phyloP scores from a whole-genome alignment of 2,113 vertebrate species.

The Tragelaphus imberbis region DNA sequence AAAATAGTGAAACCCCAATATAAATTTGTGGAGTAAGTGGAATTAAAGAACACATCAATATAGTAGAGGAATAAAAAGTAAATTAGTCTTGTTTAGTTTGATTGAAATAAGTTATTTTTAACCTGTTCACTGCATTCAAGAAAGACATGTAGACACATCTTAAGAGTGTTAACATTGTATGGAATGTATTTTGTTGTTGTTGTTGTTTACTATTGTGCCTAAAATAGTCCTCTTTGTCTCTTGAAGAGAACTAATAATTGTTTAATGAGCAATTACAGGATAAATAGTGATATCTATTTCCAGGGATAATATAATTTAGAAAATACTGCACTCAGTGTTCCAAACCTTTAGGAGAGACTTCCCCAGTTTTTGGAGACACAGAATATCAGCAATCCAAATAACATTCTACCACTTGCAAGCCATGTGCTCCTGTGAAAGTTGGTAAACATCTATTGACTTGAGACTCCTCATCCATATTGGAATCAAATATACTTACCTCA shows the following conservation, averaged over 20 bases:
- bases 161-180: not conserved
- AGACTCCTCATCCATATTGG: not conserved
- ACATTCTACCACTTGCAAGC: not conserved
- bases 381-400: not conserved
- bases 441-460: not conserved
- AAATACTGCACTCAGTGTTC: not conserved
- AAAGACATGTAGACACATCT: not conserved
- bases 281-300: not conserved
- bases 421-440: not conserved
- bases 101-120: constrained; percentile 16
- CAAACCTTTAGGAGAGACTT: not conserved
- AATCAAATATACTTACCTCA: not conserved
- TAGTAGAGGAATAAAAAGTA: not conserved
- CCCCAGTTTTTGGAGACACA: not conserved
- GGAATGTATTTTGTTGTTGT: not conserved
- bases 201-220: not conserved
- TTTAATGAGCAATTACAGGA: not conserved
- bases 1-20: not conserved
- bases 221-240: not conserved
- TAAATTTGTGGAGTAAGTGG: not conserved
- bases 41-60: not conserved
- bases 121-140: not conserved
- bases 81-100: not conserved
- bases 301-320: not conserved
- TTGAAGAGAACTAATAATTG: not conserved